phyloP scores from a whole-genome alignment of 2,888 invertebrate species.

The Xylota sylvarum region DNA sequence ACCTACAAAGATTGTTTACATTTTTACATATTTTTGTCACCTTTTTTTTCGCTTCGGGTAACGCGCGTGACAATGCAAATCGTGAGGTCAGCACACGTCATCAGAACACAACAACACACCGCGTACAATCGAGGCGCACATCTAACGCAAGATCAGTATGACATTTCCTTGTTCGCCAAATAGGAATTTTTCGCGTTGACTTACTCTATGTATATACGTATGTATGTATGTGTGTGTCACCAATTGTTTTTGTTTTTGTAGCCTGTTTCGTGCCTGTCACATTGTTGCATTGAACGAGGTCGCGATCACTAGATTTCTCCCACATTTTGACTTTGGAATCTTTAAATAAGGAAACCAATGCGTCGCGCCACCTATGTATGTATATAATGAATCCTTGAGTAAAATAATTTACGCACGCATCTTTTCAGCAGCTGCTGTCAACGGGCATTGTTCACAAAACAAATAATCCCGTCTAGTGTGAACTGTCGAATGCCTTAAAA shows the following conservation, averaged over 20 bases:
- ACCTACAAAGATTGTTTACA: conserved; percentile 2
- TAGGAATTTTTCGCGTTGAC: conserved; percentile 38
- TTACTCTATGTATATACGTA: no score
- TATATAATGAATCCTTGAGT: conserved; percentile 29
- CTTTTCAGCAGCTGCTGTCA: conserved; percentile 48
- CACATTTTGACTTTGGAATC: conserved; percentile 73
- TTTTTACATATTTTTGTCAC: conserved; percentile 12
- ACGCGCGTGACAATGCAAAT: conserved; percentile 76
- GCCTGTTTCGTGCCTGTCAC: conserved; percentile 59
- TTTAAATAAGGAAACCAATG: conserved; percentile 65
- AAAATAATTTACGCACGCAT: conserved; percentile 53
- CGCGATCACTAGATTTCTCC: conserved; percentile 67
- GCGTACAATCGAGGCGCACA: conserved; percentile 47
- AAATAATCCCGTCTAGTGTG: conserved; percentile 3
- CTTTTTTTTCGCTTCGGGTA: conserved; percentile 36
- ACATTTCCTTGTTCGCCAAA: conserved; percentile 75
- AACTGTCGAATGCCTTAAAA: conserved; percentile 69
- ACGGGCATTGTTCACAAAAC: conserved; percentile 40
- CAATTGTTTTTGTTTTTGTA: conserved; percentile 48
- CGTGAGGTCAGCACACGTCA: conserved; percentile 73
- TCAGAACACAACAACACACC: conserved; percentile 21
- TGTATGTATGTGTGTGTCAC: conserved; percentile 22
- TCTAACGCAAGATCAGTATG: conserved; percentile 73
- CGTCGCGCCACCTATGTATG: neutral
- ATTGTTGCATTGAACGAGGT: conserved; percentile 63